phyloP scores from a whole-genome alignment of 1,140 invertebrate genomes.

The Cydia strobilella region DNA sequence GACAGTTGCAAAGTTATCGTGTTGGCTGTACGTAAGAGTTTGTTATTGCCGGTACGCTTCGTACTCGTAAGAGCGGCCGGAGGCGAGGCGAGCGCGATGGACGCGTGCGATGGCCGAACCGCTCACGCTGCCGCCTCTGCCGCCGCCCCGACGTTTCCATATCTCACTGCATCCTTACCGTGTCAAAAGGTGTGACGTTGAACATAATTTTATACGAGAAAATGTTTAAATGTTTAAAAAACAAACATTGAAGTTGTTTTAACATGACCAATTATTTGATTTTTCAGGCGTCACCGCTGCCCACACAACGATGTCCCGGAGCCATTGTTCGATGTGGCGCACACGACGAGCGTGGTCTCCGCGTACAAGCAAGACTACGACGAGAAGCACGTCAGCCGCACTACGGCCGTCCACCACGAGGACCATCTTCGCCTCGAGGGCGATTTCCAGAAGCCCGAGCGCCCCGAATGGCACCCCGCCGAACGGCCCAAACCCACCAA shows the following conservation, averaged over 20 bases:
- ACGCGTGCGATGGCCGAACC: constrained; percentile 66
- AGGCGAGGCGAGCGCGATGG: constrained; percentile 57
- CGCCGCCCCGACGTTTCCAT: constrained; percentile 55
- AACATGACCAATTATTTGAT: constrained; percentile 24
- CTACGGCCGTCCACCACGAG: constrained; percentile 77
- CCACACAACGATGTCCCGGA: constrained; percentile 82
- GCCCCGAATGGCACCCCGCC: constrained; percentile 77
- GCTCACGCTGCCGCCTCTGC: constrained; percentile 66
- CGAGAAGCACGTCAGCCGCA: constrained; percentile 82
- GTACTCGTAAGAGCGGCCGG: constrained; percentile 35
- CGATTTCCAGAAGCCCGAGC: constrained; percentile 80
- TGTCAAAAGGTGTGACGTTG: constrained; percentile 58
- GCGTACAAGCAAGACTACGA: constrained; percentile 85
- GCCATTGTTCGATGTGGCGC: constrained; percentile 81
- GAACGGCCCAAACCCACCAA: constrained; percentile 81
- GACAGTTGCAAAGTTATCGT: neutral
- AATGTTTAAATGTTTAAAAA: neutral
- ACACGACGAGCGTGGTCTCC: constrained; percentile 80
- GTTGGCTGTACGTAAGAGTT: constrained; percentile 21
- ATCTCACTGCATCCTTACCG: constrained; percentile 67
- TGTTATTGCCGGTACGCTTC: constrained; percentile 20
- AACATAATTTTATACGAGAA: neutral
- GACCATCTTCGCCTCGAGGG: constrained; percentile 83
- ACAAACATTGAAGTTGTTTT: neutral
- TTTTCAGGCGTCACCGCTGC: constrained; percentile 83